Evolutionary conservation across 2,113 vertebrate genomes (phyloP).

Genomic region (Empidonax alnorum): DNA sequence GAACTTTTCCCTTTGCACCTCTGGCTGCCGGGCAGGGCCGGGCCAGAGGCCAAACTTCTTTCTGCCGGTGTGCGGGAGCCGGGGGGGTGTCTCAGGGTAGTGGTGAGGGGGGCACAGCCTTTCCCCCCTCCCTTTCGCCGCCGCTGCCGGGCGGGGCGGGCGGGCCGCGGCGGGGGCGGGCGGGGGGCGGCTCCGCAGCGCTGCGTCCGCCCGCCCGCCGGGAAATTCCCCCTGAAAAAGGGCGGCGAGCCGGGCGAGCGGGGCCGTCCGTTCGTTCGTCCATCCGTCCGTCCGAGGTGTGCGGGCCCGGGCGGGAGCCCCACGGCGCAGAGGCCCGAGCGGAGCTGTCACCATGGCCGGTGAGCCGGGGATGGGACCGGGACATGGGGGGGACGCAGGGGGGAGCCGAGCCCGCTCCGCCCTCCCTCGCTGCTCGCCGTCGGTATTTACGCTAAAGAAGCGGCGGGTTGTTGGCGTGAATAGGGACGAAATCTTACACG

Average conservation of each 20-base stretch:
- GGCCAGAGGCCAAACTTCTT: rapidly evolving
- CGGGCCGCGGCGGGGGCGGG: background rate
- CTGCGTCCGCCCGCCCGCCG: background rate
- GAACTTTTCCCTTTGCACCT: background rate
- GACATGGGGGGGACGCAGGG: background rate
- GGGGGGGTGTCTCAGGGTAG: background rate
- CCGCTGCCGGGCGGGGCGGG: background rate
- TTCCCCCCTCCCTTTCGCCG: too few species aligned
- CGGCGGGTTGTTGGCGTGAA: rapidly evolving
- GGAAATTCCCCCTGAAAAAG: conserved; percentile 30
- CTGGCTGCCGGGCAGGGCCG: background rate
- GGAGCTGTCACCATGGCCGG: conserved; percentile 44
- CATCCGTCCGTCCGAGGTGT: background rate
- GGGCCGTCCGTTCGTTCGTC: background rate
- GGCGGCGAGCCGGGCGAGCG: background rate
- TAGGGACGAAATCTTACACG: rapidly evolving
- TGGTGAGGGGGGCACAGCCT: too few species aligned
- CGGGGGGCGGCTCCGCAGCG: background rate
- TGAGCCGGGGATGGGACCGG: background rate
- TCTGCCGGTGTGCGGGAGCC: background rate
- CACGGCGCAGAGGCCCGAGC: background rate
- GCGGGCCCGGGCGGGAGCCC: background rate
- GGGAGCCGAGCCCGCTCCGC: background rate
- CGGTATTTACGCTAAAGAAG: rapidly evolving
- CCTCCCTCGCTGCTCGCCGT: background rate